Evolutionary conservation across 2,797 vertebrate genomes (phyloP), one percentile per base, ranked within the genome.

Genomic region (Coreius guichenoti): DNA sequence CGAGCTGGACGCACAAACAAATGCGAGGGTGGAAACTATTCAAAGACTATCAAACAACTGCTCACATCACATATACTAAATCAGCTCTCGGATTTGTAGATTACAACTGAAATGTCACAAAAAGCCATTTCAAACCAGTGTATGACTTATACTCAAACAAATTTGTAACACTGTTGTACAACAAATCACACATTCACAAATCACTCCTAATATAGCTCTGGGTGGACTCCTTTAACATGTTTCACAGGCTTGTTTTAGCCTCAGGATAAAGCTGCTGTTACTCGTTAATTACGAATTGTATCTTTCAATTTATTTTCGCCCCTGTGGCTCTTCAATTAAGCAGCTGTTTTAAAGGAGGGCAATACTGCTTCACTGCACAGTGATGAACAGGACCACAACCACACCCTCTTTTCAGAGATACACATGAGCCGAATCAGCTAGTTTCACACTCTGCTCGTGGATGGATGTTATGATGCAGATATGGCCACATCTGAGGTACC

Each of bases 281-380:
- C 56, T 85, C 69, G 51, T 85, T 85, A 85, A 80, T 85, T 85
- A 73, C 36, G 11, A 70, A 61, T 80, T 39, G 17, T 65, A 36
- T 80, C 43, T 85, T 73, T 79, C 51, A 17, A n/a, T 79, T 79
- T 85, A 31, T 39, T 73, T 67, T 19, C 36, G 1, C 45, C 77
- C 43, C 84, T 72, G 54, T 85, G 77, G 84, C 84, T 85, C 45
- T 80, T 67, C 43, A 74, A 85, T 54, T 80, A 65, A 72, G 68
- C 54, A 65, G 29, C 77, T 80, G 76, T 80, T 54, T 80, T 85
- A 72, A 63, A n/a, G 2, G 39, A 61, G 43, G 56, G 68, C 77
- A 80, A 26, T 39, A 73, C 3, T 1, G 16, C 54, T 69, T 72
- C 68, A 80, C 65, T 51, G 76, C 51, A 58, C 21, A 29, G 49